A percentile compares a stretch with the other conserved stretches of the same genome.
These are phyloP conservation scores for Gadus macrocephalus DNA, from an alignment of 2,113 vertebrate genomes.

Conservation along the genomic window DNA sequence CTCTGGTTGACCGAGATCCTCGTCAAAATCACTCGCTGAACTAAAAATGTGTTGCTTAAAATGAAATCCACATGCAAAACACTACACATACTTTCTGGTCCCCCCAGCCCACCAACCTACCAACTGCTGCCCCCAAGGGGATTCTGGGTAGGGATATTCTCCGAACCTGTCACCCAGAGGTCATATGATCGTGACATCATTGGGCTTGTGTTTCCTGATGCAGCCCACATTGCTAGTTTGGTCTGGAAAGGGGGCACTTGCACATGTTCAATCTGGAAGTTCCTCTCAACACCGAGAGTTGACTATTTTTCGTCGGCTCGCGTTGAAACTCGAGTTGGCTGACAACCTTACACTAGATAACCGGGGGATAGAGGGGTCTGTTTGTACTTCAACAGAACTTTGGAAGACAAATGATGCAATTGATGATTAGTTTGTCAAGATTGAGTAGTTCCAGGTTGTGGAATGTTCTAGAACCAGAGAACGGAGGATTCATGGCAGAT, in stretches of 20 bases:
- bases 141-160: constrained; percentile 34
- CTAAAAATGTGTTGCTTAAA: constrained; percentile 48
- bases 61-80: constrained; percentile 66
- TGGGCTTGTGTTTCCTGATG: constrained; percentile 49
- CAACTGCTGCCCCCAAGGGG: constrained; percentile 11
- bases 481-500: no score
- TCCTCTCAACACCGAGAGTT: not conserved
- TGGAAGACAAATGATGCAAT: constrained; percentile 28
- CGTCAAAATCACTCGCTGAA: constrained; percentile 23
- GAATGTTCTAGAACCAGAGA: no score
- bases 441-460: no score
- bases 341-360: constrained; percentile 42
- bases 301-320: constrained; percentile 29
- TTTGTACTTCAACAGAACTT: not conserved
- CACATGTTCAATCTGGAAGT: constrained; percentile 16
- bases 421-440: constrained; percentile 18
- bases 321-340: constrained; percentile 38
- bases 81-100: constrained; percentile 48
- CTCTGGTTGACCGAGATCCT: constrained; percentile 40
- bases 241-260: constrained; percentile 13
- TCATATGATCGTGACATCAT: constrained; percentile 56
- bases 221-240: constrained; percentile 28
- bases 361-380: not conserved
- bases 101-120: constrained; percentile 5
- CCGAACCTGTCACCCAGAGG: constrained; percentile 51